phyloP scores from a whole-genome alignment of 2,797 vertebrate species.

The Ambastaia sidthimunki region DNA sequence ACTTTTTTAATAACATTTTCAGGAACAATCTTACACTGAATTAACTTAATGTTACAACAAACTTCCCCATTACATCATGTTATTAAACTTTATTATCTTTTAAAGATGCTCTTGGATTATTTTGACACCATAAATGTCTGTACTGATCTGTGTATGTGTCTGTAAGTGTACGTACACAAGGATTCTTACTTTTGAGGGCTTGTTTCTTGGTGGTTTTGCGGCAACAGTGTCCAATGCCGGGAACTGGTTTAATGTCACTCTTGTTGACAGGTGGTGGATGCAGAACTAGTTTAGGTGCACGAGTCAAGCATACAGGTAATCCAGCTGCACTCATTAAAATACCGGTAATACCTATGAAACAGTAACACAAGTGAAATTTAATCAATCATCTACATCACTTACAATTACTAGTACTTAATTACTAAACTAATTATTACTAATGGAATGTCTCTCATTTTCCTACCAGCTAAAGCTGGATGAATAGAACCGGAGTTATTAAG shows the following conservation, averaged over 20 bases:
- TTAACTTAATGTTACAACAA: too few species aligned
- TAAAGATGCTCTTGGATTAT: neutral
- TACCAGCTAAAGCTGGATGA: slow-evolving; percentile 92
- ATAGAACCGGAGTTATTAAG: slow-evolving; percentile 91
- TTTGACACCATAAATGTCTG: neutral
- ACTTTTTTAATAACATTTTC: too few species aligned
- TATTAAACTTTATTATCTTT: too few species aligned
- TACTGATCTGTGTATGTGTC: neutral
- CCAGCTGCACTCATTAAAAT: slow-evolving; percentile 95
- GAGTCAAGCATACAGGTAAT: slow-evolving; percentile 93
- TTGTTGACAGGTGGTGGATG: slow-evolving; percentile 93
- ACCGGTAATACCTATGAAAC: slow-evolving; percentile 87
- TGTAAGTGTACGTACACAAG: neutral
- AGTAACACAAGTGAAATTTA: neutral
- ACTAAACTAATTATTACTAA: neutral
- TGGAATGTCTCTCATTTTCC: slow-evolving; percentile 50
- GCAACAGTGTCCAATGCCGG: slow-evolving; percentile 87
- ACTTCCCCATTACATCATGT: too few species aligned
- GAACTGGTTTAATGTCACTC: slow-evolving; percentile 91
- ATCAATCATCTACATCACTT: neutral
- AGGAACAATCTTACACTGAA: too few species aligned
- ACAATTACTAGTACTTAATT: neutral
- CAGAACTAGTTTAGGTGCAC: slow-evolving; percentile 89
- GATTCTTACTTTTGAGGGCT: slow-evolving; percentile 84
- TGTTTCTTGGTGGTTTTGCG: slow-evolving; percentile 95